phyloP scores from a whole-genome alignment of 2,113 vertebrate genomes.

The Progne subis region DNA sequence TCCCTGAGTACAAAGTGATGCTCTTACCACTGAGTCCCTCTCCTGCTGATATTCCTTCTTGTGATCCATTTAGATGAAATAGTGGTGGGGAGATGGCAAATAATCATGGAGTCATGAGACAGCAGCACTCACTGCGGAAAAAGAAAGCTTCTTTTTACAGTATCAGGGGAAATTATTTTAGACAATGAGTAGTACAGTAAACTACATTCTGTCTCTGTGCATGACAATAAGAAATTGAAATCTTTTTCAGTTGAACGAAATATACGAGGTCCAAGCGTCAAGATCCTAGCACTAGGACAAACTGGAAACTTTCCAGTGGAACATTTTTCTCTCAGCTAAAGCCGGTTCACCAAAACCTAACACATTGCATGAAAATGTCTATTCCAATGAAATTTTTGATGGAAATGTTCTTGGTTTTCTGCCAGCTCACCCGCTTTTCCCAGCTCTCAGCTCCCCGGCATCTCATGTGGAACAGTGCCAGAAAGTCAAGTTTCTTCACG shows the following conservation, averaged over 20 bases:
- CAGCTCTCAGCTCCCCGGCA: conserved; percentile 47
- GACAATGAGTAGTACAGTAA: not conserved
- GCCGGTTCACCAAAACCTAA: conserved; percentile 59
- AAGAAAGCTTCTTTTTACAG: not conserved
- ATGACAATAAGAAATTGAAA: conserved; percentile 22
- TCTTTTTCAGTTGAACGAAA: conserved; percentile 29
- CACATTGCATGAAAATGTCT: conserved; percentile 60
- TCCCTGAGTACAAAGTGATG: not conserved
- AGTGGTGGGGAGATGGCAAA: not conserved
- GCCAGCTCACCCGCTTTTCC: conserved; percentile 54
- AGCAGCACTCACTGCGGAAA: not conserved
- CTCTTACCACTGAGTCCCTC: not conserved
- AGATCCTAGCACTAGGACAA: not conserved
- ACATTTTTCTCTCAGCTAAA: conserved; percentile 64
- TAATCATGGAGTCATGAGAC: not conserved
- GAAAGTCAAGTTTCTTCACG: conserved; percentile 58
- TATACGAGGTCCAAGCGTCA: not conserved
- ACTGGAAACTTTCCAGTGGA: conserved; percentile 57
- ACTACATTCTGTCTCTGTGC: not conserved
- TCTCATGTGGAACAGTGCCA: conserved; percentile 12
- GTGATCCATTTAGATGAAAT: not conserved
- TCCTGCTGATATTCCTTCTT: not conserved
- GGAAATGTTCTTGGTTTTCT: conserved; percentile 47
- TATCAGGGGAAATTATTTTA: not conserved
- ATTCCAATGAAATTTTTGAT: conserved; percentile 68